Conservation (phyloP, 2,888 invertebrate genomes). For the Cosmia trapezina region DNA sequence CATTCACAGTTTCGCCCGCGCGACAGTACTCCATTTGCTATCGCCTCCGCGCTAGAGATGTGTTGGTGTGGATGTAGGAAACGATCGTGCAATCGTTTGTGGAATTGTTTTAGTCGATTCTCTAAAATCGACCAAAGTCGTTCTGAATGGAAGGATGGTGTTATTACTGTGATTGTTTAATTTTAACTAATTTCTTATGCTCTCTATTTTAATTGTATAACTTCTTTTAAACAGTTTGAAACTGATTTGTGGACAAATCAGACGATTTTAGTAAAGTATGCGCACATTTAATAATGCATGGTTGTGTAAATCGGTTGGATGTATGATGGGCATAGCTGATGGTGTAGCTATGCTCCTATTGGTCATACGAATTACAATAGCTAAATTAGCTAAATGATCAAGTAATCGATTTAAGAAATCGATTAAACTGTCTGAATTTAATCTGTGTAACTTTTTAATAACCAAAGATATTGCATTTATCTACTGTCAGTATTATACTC, state of each 20-base stretch:
- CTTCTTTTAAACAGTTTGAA: background rate
- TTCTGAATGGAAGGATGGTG: conserved; percentile 10
- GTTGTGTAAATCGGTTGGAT: conserved; percentile 34
- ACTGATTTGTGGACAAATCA: conserved; percentile 4
- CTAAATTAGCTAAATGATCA: background rate
- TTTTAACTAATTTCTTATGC: conserved; percentile 10
- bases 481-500: background rate
- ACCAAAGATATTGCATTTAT: conserved; percentile 4
- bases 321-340: conserved; percentile 9
- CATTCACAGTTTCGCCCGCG: background rate
- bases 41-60: conserved; percentile 4
- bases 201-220: conserved; percentile 6
- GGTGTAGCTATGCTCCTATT: background rate
- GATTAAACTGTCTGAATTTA: conserved; percentile 8
- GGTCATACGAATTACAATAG: background rate
- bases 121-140: conserved; percentile 22
- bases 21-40: conserved; percentile 22
- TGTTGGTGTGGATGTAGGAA: conserved; percentile 57
- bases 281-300: conserved; percentile 31
- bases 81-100: conserved; percentile 9
- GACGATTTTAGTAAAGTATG: background rate
- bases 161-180: conserved; percentile 28
- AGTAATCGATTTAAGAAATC: conserved; percentile 24
- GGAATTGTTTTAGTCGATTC: conserved; percentile 38
- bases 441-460: background rate